phyloP scores from a whole-genome alignment of 2,113 vertebrate genomes.

The Actenoides lindsayi region DNA sequence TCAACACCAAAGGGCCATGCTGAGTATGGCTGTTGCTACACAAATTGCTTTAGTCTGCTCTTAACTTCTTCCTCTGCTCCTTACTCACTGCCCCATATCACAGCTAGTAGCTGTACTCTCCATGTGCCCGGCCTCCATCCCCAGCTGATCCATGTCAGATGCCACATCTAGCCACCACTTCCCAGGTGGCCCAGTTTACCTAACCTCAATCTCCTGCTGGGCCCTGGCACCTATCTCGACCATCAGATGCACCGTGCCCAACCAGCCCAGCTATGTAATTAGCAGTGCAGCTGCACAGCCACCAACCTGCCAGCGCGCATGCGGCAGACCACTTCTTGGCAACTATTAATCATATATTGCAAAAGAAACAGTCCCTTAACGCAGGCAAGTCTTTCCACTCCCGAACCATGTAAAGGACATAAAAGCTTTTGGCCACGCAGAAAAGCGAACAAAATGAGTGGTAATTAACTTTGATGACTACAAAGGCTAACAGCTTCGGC shows the following conservation, averaged over 20 bases:
- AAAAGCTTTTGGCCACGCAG: constrained; percentile 35
- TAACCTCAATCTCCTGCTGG: neutral
- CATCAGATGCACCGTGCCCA: neutral
- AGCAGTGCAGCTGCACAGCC: neutral
- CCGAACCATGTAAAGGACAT: neutral
- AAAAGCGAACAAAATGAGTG: constrained; percentile 27
- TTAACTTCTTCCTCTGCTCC: neutral
- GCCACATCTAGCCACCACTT: neutral
- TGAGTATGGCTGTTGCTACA: neutral
- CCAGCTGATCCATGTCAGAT: neutral
- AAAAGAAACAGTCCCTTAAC: neutral
- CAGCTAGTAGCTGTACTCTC: neutral
- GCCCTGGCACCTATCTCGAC: neutral
- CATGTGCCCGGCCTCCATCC: neutral
- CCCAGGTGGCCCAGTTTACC: neutral
- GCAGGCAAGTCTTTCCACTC: neutral
- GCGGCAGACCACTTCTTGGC: constrained; percentile 26
- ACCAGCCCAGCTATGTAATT: neutral
- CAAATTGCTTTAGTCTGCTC: neutral
- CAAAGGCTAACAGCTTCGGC: constrained; percentile 18
- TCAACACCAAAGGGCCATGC: neutral
- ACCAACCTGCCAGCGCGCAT: neutral
- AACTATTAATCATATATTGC: constrained; percentile 4
- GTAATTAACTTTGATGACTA: constrained; percentile 59
- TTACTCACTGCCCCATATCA: neutral